phyloP scores from a whole-genome alignment of 1,140 invertebrate genomes.

The Leguminivora glycinivorella region DNA sequence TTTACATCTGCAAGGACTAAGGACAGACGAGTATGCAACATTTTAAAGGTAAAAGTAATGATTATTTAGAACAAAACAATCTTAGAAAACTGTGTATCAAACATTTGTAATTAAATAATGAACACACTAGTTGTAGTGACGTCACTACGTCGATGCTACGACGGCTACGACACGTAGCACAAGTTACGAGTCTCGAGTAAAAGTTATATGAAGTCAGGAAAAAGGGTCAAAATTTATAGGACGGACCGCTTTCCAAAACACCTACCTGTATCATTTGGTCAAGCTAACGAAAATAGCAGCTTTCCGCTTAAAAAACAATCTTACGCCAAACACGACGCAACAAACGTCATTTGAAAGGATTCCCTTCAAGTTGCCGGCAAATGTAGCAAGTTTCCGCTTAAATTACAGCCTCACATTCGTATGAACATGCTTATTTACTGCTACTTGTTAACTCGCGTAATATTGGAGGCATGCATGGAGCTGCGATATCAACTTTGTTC shows the following conservation, averaged over 20 bases:
- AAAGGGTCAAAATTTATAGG: too few species aligned
- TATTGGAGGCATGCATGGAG: conserved; percentile 22
- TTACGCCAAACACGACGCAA: conserved; percentile 8
- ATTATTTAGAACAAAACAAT: too few species aligned
- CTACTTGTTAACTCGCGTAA: conserved; percentile 25
- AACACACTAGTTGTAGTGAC: not conserved
- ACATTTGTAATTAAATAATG: not conserved
- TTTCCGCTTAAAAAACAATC: not conserved
- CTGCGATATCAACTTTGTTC: conserved; percentile 28
- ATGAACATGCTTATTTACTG: conserved; percentile 29
- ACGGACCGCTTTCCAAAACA: too few species aligned
- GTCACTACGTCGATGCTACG: not conserved
- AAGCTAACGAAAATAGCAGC: not conserved
- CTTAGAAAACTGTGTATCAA: too few species aligned
- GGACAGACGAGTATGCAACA: too few species aligned
- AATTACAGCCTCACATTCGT: conserved; percentile 18
- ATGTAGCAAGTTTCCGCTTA: conserved; percentile 31
- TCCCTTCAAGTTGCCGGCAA: conserved; percentile 30
- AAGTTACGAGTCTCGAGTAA: not conserved
- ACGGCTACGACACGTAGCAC: conserved; percentile 3
- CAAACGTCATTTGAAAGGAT: conserved; percentile 33
- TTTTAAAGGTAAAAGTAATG: too few species aligned
- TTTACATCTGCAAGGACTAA: too few species aligned
- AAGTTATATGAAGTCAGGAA: not conserved
- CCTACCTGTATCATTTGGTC: not conserved